Evolutionary conservation across 2,888 invertebrate genomes (phyloP).

Genomic region (Drosophila kambysellisi): DNA sequence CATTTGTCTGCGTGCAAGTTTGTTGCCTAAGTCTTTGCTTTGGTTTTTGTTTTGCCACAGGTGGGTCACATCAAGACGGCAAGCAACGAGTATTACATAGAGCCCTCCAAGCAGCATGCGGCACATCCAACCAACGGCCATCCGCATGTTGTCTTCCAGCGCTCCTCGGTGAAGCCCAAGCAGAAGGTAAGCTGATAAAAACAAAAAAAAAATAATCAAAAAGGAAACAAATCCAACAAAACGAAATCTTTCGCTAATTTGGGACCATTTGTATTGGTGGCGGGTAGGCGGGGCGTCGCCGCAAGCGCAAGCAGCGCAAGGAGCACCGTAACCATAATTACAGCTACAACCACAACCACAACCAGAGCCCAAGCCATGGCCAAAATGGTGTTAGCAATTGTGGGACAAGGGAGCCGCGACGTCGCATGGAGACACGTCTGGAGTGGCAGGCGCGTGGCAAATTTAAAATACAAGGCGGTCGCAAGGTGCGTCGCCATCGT

Average conservation of each 20-base stretch:
- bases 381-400: slow-evolving; percentile 86
- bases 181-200: slow-evolving; percentile 41
- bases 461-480: slow-evolving; percentile 85
- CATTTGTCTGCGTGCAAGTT: slow-evolving; percentile 35
- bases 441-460: slow-evolving; percentile 88
- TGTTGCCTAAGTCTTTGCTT: slow-evolving; percentile 45
- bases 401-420: slow-evolving; percentile 87
- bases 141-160: slow-evolving; percentile 89
- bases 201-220: not conserved
- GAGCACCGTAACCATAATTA: slow-evolving; percentile 38
- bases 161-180: slow-evolving; percentile 87
- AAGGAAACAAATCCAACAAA: not conserved
- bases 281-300: slow-evolving; percentile 32
- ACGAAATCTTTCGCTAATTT: slow-evolving; percentile 6
- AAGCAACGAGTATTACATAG: slow-evolving; percentile 90
- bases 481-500: slow-evolving; percentile 83
- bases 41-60: slow-evolving; percentile 82
- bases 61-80: slow-evolving; percentile 89
- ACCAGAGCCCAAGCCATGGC: slow-evolving; percentile 70
- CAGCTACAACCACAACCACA: slow-evolving; percentile 45
- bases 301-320: slow-evolving; percentile 50
- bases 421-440: slow-evolving; percentile 86
- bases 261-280: slow-evolving; percentile 6
- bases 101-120: slow-evolving; percentile 88
- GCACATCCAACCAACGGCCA: slow-evolving; percentile 85